Evolutionary conservation across 1,140 invertebrate species (phyloP).

Genomic region (Brachionus koreanus): DNA sequence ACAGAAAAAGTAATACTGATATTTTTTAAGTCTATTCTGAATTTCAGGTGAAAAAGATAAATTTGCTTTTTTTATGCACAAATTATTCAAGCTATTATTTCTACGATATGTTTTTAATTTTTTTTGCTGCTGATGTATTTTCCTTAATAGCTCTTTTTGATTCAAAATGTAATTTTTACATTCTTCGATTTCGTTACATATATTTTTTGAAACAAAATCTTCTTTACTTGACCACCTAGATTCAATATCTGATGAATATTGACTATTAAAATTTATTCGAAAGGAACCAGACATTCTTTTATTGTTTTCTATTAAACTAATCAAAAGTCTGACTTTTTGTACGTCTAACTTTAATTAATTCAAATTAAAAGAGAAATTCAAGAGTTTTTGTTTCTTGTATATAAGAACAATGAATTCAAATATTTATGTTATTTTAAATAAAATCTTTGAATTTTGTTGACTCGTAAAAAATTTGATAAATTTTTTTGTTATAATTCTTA

Average conservation of each 20-base stretch:
- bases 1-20: not conserved
- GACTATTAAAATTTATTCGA: not conserved
- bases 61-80: not conserved
- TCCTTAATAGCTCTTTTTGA: conserved; percentile 25
- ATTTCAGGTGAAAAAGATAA: not conserved
- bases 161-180: conserved; percentile 36
- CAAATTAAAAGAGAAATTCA: not conserved
- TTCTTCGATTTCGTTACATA: conserved; percentile 6
- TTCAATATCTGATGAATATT: not conserved
- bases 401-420: not conserved
- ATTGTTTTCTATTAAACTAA: not conserved
- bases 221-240: not conserved
- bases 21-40: not conserved
- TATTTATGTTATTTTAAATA: not conserved
- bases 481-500: not conserved
- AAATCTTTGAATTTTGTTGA: not conserved
- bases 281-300: conserved; percentile 6
- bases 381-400: not conserved
- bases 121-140: conserved; percentile 42
- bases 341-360: not conserved
- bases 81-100: not conserved
- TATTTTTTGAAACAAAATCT: not conserved
- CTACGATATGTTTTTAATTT: not conserved
- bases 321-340: not conserved
- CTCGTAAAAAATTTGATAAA: conserved; percentile 19